Evolutionary conservation across 92 coral and sea anemone species (phyloP).

Genomic region (Heliopora coerulea): DNA sequence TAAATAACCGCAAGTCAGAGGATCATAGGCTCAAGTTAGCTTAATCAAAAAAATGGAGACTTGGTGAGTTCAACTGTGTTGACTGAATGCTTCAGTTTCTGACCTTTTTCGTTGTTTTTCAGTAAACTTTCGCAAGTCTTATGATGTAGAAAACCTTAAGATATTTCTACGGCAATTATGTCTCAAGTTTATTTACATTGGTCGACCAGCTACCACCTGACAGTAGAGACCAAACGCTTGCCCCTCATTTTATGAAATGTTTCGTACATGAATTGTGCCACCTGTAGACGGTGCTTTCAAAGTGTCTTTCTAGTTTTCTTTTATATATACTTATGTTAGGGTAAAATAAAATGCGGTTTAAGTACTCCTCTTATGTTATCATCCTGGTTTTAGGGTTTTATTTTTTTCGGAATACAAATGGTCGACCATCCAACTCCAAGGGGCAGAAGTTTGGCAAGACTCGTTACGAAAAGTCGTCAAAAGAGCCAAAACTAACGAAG

Average conservation of each 20-base stretch:
- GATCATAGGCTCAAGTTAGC: neutral
- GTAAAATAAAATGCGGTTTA: conserved; percentile 28
- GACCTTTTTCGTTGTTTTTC: too few relatives aligned
- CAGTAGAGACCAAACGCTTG: neutral
- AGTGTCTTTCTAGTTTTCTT: conserved; percentile 28
- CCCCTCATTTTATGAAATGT: neutral
- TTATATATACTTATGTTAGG: neutral
- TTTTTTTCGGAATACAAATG: neutral
- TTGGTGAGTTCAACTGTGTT: too few relatives aligned
- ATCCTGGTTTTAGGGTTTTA: conserved; percentile 1
- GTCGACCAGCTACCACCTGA: neutral
- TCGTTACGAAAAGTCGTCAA: neutral
- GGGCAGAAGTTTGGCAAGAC: neutral
- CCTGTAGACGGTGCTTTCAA: conserved; percentile 3
- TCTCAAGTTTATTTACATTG: neutral
- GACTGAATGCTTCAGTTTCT: too few relatives aligned
- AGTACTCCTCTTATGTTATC: neutral
- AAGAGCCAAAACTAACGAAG: conserved; percentile 61
- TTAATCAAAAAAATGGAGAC: neutral
- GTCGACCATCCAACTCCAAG: conserved; percentile 12
- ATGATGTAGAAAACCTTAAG: neutral
- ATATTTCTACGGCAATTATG: neutral
- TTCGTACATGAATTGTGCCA: neutral
- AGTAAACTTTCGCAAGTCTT: too few relatives aligned
- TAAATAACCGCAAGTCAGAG: neutral